These are phyloP conservation scores for Trichonephila inaurata DNA, from an alignment of 1,140 invertebrate species.

Conservation along the genomic window DNA sequence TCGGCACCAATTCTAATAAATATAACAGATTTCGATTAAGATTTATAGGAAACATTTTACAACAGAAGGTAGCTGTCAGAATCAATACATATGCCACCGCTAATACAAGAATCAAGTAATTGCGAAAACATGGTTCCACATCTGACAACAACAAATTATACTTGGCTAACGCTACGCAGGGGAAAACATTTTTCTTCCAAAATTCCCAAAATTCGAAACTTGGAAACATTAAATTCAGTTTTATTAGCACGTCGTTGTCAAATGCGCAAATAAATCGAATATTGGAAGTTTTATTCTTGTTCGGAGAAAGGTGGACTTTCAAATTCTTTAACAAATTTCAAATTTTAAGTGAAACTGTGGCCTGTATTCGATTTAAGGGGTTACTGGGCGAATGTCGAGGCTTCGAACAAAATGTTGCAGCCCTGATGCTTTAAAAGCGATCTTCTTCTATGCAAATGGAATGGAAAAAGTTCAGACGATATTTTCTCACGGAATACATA, in stretches of 20 bases:
- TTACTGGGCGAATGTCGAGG: background rate
- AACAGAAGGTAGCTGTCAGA: background rate
- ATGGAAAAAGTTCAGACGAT: constrained; percentile 40
- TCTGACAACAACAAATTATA: constrained; percentile 58
- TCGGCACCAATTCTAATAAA: background rate
- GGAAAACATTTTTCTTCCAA: background rate
- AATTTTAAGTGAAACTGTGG: constrained; percentile 12
- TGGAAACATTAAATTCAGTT: constrained; percentile 47
- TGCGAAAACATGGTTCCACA: constrained; percentile 43
- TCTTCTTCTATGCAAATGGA: constrained; percentile 41
- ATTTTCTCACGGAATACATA: constrained; percentile 63
- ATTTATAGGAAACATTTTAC: constrained; percentile 32
- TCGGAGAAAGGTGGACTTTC: background rate
- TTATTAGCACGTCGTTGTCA: constrained; percentile 13
- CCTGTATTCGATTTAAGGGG: constrained; percentile 22
- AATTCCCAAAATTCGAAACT: background rate
- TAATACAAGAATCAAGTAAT: constrained; percentile 32
- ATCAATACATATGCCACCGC: background rate
- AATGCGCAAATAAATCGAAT: constrained; percentile 63
- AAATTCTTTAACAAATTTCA: background rate
- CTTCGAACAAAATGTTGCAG: background rate
- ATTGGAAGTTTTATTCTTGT: constrained; percentile 21
- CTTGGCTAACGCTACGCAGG: background rate
- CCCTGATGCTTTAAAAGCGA: background rate
- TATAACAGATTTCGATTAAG: constrained; percentile 52